A percentile compares a stretch with the other conserved stretches of the same genome.
Conservation (phyloP, 2,888 invertebrate species). For the Bombylius major region DNA sequence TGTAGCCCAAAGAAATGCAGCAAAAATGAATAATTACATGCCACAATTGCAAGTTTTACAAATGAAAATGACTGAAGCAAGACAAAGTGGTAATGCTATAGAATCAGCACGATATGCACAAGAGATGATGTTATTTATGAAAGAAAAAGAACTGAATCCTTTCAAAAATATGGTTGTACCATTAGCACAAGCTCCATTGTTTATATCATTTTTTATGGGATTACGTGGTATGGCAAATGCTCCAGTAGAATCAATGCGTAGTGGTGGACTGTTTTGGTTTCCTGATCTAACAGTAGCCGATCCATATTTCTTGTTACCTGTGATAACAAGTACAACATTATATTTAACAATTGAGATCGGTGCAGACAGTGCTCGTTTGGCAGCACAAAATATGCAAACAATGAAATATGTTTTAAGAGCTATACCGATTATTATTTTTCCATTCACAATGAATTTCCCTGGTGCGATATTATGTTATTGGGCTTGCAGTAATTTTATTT, state of each 20-base stretch:
- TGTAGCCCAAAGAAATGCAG: conserved; percentile 64
- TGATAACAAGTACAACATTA: conserved; percentile 73
- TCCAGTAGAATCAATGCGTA: conserved; percentile 79
- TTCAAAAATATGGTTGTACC: conserved; percentile 67
- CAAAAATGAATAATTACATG: conserved; percentile 69
- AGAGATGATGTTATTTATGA: conserved; percentile 73
- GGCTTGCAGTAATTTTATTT: conserved; percentile 76
- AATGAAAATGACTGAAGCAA: conserved; percentile 73
- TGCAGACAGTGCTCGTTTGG: conserved; percentile 57
- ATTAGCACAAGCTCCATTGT: conserved; percentile 74
- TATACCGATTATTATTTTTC: conserved; percentile 66
- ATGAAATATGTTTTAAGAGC: conserved; percentile 65
- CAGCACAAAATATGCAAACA: conserved; percentile 51
- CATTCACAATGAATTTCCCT: conserved; percentile 78
- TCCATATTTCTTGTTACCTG: conserved; percentile 75
- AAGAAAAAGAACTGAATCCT: conserved; percentile 66
- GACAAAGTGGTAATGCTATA: conserved; percentile 66
- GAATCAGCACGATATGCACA: conserved; percentile 62
- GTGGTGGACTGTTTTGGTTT: conserved; percentile 90
- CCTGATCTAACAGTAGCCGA: conserved; percentile 81
- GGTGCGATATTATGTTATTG: conserved; percentile 83
- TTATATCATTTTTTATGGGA: conserved; percentile 84
- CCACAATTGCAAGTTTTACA: conserved; percentile 78
- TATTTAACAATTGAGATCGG: conserved; percentile 72
- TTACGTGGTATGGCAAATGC: conserved; percentile 77